Percentiles rank a stretch among this genome's conserved stretches.
Conservation (phyloP, 2,797 vertebrate species). For the Balearica regulorum region DNA sequence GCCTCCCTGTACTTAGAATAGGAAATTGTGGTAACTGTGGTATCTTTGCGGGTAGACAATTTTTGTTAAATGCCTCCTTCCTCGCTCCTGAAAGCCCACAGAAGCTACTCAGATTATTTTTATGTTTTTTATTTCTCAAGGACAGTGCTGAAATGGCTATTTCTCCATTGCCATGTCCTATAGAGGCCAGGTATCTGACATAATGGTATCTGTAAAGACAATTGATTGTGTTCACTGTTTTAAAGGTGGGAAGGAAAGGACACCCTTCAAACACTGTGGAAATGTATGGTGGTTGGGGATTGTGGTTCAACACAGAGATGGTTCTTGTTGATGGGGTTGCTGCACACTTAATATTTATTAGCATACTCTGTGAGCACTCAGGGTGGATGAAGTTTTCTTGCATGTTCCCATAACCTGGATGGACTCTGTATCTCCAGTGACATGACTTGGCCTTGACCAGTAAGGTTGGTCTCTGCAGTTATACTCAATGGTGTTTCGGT, state of each 20-base stretch:
- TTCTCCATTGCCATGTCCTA: not conserved
- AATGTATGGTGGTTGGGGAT: not conserved
- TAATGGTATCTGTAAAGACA: not conserved
- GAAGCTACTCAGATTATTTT: not conserved
- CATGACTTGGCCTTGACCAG: not conserved
- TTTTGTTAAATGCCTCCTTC: not conserved
- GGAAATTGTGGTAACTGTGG: not conserved
- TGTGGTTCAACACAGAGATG: not conserved
- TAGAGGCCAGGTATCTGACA: not conserved
- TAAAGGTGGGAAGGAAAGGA: not conserved
- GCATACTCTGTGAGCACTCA: not conserved
- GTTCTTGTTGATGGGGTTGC: not conserved
- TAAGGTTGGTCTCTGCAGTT: not conserved
- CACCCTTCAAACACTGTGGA: not conserved
- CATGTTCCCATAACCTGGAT: not conserved
- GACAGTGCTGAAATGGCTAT: not conserved
- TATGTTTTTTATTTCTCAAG: not conserved
- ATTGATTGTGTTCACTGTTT: not conserved
- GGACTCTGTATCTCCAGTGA: not conserved
- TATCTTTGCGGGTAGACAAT: not conserved
- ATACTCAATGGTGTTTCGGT: rapidly evolving
- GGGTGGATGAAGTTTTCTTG: not conserved
- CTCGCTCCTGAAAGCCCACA: rapidly evolving
- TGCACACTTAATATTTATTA: not conserved
- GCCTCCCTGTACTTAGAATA: not conserved